Conservation (phyloP, 2,888 invertebrate species). For the Hofmannophila pseudospretella region DNA sequence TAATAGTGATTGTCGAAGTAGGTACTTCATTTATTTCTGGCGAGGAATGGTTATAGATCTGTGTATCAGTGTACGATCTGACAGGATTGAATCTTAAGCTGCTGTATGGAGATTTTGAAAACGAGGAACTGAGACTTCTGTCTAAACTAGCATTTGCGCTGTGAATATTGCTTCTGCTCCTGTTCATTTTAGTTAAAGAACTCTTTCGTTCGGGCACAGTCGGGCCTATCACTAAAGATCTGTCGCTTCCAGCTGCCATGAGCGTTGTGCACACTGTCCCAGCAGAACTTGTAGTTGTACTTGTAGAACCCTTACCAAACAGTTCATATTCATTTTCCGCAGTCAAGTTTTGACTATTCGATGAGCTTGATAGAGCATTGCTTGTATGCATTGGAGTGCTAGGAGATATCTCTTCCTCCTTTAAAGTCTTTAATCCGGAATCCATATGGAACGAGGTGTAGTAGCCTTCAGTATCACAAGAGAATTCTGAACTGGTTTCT, state of each 20-base stretch:
- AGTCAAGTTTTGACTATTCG: slow-evolving; percentile 83
- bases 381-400: slow-evolving; percentile 85
- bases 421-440: slow-evolving; percentile 91
- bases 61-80: slow-evolving; percentile 51
- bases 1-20: slow-evolving; percentile 57
- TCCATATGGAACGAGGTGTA: slow-evolving; percentile 99
- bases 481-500: slow-evolving; percentile 94
- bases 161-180: slow-evolving; percentile 68
- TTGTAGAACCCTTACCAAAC: slow-evolving; percentile 94
- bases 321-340: slow-evolving; percentile 94
- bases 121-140: slow-evolving; percentile 63
- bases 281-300: slow-evolving; percentile 93
- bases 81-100: slow-evolving; percentile 57
- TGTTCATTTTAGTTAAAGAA: slow-evolving; percentile 80
- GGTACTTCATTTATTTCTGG: slow-evolving; percentile 53
- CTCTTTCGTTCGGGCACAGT: slow-evolving; percentile 91
- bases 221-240: slow-evolving; percentile 81
- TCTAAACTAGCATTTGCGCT: slow-evolving; percentile 78
- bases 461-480: slow-evolving; percentile 98
- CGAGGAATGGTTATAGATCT: slow-evolving; percentile 51
- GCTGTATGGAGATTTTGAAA: slow-evolving; percentile 58
- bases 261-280: slow-evolving; percentile 93
- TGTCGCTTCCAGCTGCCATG: slow-evolving; percentile 82
- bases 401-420: slow-evolving; percentile 81
- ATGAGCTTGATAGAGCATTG: slow-evolving; percentile 82